Evolutionary conservation across 2,888 invertebrate species (phyloP).

Genomic region (Diaprepes abbreviatus): DNA sequence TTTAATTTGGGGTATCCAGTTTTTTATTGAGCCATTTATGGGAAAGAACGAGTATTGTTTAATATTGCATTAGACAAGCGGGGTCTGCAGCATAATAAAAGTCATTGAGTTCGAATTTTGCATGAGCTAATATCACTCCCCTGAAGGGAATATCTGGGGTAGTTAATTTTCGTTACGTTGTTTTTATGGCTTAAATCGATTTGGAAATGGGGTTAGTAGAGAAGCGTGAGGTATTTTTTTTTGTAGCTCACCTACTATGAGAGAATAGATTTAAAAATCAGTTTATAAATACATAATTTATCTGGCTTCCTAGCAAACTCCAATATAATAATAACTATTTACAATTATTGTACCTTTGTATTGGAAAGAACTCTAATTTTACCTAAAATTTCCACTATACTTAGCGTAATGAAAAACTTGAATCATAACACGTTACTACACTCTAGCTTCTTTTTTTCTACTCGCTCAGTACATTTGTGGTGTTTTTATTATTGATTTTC

Average conservation of each 20-base stretch:
- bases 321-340: no score
- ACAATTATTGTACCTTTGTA: no score
- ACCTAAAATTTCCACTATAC: no score
- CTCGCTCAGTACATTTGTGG: no score
- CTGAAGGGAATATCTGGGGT: not conserved
- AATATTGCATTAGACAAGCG: slow-evolving; percentile 13
- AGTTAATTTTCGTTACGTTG: slow-evolving; percentile 15
- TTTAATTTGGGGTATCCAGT: slow-evolving; percentile 23
- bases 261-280: no score
- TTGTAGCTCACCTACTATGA: not conserved
- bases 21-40: slow-evolving; percentile 30
- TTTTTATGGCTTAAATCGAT: slow-evolving; percentile 6
- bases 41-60: slow-evolving; percentile 17
- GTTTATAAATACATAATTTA: no score
- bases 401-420: no score
- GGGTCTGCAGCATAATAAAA: slow-evolving; percentile 3
- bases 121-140: slow-evolving; percentile 15
- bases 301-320: no score
- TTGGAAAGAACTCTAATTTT: no score
- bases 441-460: no score
- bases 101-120: slow-evolving; percentile 15
- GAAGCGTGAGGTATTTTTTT: not conserved
- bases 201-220: not conserved
- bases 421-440: no score
- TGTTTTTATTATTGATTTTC: no score